Evolutionary conservation across 2,888 invertebrate species (phyloP), one percentile per base, ranked within the genome.

Genomic region (Pseudolycoriella hygida): DNA sequence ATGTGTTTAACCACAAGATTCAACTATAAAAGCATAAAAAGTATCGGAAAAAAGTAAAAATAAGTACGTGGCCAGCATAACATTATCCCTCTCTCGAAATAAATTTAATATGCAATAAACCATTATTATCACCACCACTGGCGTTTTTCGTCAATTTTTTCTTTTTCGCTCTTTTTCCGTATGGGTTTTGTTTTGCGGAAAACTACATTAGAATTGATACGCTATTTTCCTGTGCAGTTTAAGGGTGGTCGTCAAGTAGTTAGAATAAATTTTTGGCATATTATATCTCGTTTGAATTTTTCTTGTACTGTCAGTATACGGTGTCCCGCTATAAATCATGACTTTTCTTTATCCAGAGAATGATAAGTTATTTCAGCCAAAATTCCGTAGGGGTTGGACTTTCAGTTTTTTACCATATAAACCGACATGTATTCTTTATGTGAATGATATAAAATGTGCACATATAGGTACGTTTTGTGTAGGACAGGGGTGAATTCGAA

Each of bases 181-280:
- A 6, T 6, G 4, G 25, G 25, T 25, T 25, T 25, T 25, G 25
- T 25, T 34, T 34, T 34, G 34, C 34, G 34, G 34, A 12, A 34
- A 34, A 34, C 34, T 34, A 34, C 34, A 34, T 34, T 34, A 34
- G 34, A 34, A 34, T 34, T 34, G 34, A 34, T 34, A 34, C 34
- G 34, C 15, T 34, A 14, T 25, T 25, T 25, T 25, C 25, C 25
- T 14, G 34, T 34, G 34, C 34, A 34, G 34, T 34, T 34, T 25
- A 25, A 14, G 34, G 34, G 34, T 14, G 34, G 34, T 34, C 34
- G n/a, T 34, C 34, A 34, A 34, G 34, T 34, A 34, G 34, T 34
- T 14, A 12, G 34, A 34, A 34, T 34, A 34, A 34, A 34, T 34
- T 34, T 25, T 34, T 34, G 34, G 34, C 34, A 34, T 34, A 14